These are phyloP conservation scores for Rhamnusium bicolor DNA, from an alignment of 2,888 invertebrate species.

Conservation along the genomic window DNA sequence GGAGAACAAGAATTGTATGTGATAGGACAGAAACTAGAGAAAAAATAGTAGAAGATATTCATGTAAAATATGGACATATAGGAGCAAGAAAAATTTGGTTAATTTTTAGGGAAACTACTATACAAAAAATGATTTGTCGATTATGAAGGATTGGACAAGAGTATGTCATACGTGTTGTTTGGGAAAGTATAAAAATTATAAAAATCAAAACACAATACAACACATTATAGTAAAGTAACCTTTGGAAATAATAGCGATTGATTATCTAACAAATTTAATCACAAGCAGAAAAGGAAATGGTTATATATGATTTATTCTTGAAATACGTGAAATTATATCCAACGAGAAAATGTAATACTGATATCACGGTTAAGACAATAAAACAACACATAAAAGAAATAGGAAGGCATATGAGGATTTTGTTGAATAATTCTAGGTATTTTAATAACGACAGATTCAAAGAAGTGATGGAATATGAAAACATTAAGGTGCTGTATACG, in stretches of 20 bases:
- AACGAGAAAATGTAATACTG: background rate
- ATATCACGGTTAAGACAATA: background rate
- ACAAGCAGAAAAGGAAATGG: constrained; percentile 17
- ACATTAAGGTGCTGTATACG: background rate
- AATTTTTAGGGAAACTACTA: constrained; percentile 30
- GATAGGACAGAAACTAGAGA: too few relatives aligned
- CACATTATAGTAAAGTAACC: background rate
- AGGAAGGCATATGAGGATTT: background rate
- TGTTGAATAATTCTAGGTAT: constrained; percentile 1
- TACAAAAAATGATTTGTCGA: background rate
- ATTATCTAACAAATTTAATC: constrained; percentile 28
- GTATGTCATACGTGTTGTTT: too few relatives aligned
- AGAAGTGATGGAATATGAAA: too few relatives aligned
- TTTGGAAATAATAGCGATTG: constrained; percentile 24
- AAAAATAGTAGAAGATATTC: too few relatives aligned
- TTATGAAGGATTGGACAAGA: too few relatives aligned
- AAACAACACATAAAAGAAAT: background rate
- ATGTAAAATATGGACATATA: background rate
- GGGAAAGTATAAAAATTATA: too few relatives aligned
- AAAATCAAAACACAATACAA: background rate
- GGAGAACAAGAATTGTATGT: too few relatives aligned
- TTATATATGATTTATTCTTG: constrained; percentile 28
- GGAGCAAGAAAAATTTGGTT: constrained; percentile 18
- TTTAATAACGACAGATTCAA: background rate
- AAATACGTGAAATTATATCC: constrained; percentile 6